These are phyloP conservation scores for Xestobium rufovillosum DNA, from an alignment of 2,888 invertebrate genomes.

Conservation along the genomic window DNA sequence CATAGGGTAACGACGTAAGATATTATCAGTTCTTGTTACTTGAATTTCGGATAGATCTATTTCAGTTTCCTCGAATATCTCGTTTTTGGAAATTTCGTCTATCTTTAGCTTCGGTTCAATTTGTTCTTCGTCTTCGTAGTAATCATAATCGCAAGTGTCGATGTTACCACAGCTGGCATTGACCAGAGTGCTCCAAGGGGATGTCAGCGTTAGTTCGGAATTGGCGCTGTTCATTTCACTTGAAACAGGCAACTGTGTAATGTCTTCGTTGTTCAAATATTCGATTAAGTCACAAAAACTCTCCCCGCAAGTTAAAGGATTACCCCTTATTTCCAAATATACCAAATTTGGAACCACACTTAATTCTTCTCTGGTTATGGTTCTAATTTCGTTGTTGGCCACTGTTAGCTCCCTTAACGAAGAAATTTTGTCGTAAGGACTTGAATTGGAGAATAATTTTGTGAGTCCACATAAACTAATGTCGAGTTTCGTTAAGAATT, in stretches of 20 bases:
- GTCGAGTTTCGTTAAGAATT: conserved; percentile 58
- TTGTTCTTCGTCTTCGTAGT: conserved; percentile 1
- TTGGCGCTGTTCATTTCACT: neutral
- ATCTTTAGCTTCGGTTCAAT: neutral
- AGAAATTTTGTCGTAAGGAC: conserved; percentile 24
- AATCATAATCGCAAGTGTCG: conserved; percentile 1
- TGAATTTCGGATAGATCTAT: conserved; percentile 10
- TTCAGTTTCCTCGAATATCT: conserved; percentile 4
- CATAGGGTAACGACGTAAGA: conserved; percentile 43
- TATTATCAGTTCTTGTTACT: neutral
- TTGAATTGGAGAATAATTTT: conserved; percentile 52
- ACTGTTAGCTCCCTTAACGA: conserved; percentile 45
- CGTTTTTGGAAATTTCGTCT: too few relatives aligned
- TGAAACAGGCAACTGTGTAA: neutral
- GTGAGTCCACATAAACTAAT: conserved; percentile 61
- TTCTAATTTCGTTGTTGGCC: conserved; percentile 52
- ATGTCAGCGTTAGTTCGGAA: neutral
- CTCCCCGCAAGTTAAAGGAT: conserved; percentile 60
- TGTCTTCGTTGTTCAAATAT: conserved; percentile 53
- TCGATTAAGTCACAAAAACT: conserved; percentile 61
- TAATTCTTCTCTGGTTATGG: conserved; percentile 52
- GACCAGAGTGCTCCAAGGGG: neutral
- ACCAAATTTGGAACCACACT: conserved; percentile 51
- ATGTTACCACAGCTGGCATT: neutral
- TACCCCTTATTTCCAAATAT: conserved; percentile 55